Conservation (phyloP, 2,888 invertebrate species). For the Tipula vernalis region DNA sequence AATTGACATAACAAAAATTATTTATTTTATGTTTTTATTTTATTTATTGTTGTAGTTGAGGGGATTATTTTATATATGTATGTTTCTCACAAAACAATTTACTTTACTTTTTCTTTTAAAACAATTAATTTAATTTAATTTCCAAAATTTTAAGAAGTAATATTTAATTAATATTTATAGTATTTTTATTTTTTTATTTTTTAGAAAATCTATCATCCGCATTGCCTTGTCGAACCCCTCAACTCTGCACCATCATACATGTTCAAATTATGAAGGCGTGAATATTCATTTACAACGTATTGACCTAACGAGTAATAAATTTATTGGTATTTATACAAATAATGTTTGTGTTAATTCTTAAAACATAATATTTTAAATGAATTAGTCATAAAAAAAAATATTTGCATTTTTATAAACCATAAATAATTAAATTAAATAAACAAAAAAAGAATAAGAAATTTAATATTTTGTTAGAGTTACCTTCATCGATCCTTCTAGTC, state of each 20-base stretch:
- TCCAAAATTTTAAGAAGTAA: background rate
- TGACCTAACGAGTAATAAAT: conserved; percentile 39
- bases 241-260: conserved; percentile 64
- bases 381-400: too few relatives aligned
- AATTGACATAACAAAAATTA: background rate
- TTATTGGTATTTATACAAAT: background rate
- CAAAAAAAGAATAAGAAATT: conserved; percentile 18
- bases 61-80: background rate
- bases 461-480: conserved; percentile 33
- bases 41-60: background rate
- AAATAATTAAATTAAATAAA: conserved; percentile 24
- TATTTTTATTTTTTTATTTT: background rate
- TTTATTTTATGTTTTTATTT: background rate
- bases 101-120: background rate
- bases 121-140: background rate
- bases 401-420: background rate
- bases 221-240: conserved; percentile 63
- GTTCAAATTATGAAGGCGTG: conserved; percentile 59
- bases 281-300: conserved; percentile 61
- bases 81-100: background rate
- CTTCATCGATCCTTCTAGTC: conserved; percentile 61
- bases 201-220: conserved; percentile 54
- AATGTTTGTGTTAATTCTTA: too few relatives aligned
- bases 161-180: background rate
- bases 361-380: too few relatives aligned